phyloP scores from a whole-genome alignment of 2,888 invertebrate genomes.

The Leptopterna dolabrata region DNA sequence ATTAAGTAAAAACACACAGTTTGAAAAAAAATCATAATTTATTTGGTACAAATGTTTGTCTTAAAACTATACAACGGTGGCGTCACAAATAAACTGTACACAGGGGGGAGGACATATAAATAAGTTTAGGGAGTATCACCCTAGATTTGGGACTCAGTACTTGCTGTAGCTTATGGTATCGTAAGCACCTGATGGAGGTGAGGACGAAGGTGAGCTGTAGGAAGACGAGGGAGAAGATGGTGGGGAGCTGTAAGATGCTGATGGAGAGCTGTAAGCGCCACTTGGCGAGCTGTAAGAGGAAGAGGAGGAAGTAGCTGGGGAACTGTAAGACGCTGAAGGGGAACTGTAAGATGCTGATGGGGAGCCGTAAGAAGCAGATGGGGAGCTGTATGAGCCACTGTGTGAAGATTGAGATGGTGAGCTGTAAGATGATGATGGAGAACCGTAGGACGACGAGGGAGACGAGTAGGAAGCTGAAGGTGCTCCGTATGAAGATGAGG shows the following conservation, averaged over 20 bases:
- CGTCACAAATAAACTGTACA: conserved; percentile 18
- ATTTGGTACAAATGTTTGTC: background rate
- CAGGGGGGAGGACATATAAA: background rate
- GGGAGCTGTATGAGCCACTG: background rate
- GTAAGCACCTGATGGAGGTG: conserved; percentile 5
- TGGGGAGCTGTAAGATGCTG: conserved; percentile 13
- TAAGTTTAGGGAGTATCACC: conserved; percentile 13
- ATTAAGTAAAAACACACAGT: too few species aligned
- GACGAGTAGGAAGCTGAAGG: conserved; percentile 57
- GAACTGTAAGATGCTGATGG: conserved; percentile 30
- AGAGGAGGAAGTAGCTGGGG: conserved; percentile 26
- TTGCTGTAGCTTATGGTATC: conserved; percentile 49
- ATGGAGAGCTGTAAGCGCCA: conserved; percentile 11
- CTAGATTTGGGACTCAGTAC: conserved; percentile 28
- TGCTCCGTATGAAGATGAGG: conserved; percentile 48
- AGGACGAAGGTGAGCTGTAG: conserved; percentile 13
- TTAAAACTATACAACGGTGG: conserved; percentile 15
- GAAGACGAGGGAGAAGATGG: background rate
- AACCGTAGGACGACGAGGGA: conserved; percentile 19
- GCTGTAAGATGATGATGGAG: conserved; percentile 16
- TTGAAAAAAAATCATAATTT: background rate
- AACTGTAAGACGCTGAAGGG: conserved; percentile 10
- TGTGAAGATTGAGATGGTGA: background rate
- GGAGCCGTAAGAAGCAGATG: conserved; percentile 7
- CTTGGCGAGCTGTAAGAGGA: conserved; percentile 27